These are phyloP conservation scores for Dendrocincla tyrannina DNA, from an alignment of 2,797 vertebrate species.

Conservation along the genomic window DNA sequence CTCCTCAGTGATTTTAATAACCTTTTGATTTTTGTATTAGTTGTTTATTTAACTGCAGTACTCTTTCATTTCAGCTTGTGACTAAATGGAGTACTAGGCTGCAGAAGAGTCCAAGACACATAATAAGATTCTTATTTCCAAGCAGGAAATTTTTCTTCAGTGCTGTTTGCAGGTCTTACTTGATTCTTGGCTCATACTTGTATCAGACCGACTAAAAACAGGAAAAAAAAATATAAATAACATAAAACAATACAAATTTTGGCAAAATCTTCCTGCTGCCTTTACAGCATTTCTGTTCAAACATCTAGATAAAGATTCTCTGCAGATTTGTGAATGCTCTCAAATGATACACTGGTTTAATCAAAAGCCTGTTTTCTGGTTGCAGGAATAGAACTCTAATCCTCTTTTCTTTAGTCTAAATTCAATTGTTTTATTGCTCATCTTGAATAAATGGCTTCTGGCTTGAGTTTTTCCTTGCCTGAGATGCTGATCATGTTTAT, in stretches of 20 bases:
- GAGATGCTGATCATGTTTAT: constrained; percentile 8
- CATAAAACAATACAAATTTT: neutral
- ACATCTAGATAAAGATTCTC: neutral
- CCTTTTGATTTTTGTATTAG: neutral
- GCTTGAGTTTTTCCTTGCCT: constrained; percentile 17
- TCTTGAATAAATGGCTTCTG: constrained; percentile 20
- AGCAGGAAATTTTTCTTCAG: neutral
- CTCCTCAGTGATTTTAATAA: neutral
- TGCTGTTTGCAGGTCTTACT: neutral
- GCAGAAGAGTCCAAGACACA: neutral
- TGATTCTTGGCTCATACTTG: neutral
- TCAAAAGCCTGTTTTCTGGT: neutral
- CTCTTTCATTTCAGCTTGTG: neutral
- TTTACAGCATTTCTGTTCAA: neutral
- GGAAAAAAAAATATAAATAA: neutral
- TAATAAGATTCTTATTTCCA: neutral
- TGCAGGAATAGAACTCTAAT: neutral
- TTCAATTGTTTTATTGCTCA: neutral
- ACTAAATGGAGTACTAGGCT: neutral
- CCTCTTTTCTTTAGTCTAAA: neutral
- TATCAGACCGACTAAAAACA: neutral
- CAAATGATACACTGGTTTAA: neutral
- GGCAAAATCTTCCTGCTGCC: neutral
- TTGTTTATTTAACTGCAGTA: neutral
- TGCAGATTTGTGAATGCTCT: neutral